A percentile compares a stretch with the other conserved stretches of the same genome.
phyloP scores from a whole-genome alignment of 37 sponge, comb jelly and placozoan species.

The Agelas oroides region DNA sequence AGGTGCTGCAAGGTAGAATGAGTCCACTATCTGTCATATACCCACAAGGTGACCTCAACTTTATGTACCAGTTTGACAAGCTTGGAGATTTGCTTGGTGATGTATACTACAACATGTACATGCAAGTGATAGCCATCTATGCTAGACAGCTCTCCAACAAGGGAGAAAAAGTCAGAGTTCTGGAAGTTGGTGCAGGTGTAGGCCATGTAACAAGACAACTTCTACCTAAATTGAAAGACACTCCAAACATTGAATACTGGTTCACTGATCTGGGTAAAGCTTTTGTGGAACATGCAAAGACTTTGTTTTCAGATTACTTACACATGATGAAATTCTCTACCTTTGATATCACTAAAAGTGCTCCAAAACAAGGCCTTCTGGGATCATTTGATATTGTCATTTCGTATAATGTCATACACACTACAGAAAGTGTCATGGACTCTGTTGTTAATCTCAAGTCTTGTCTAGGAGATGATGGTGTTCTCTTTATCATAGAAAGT shows the following conservation, averaged over 20 bases:
- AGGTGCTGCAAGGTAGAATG: not conserved
- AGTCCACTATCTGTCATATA: constrained; percentile 1
- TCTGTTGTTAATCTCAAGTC: too few relatives aligned
- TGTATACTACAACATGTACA: not conserved
- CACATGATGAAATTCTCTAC: too few relatives aligned
- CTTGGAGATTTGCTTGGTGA: constrained; percentile 8
- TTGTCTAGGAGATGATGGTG: too few relatives aligned
- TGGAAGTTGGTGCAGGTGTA: constrained; percentile 2
- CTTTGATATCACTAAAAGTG: too few relatives aligned
- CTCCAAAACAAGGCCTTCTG: too few relatives aligned
- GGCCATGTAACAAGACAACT: constrained; percentile 5
- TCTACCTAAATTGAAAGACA: not conserved
- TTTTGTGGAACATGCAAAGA: too few relatives aligned
- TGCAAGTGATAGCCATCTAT: not conserved
- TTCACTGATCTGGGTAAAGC: not conserved
- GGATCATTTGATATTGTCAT: too few relatives aligned
- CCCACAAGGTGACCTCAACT: not conserved
- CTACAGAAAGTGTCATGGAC: too few relatives aligned
- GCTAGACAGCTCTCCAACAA: not conserved
- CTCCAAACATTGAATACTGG: not conserved
- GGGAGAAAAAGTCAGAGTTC: not conserved
- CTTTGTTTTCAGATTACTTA: too few relatives aligned
- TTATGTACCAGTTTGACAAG: constrained; percentile 7
- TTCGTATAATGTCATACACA: too few relatives aligned
- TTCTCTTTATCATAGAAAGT: too few relatives aligned